phyloP scores from a whole-genome alignment of 2,888 invertebrate species.

The Serripes groenlandicus region DNA sequence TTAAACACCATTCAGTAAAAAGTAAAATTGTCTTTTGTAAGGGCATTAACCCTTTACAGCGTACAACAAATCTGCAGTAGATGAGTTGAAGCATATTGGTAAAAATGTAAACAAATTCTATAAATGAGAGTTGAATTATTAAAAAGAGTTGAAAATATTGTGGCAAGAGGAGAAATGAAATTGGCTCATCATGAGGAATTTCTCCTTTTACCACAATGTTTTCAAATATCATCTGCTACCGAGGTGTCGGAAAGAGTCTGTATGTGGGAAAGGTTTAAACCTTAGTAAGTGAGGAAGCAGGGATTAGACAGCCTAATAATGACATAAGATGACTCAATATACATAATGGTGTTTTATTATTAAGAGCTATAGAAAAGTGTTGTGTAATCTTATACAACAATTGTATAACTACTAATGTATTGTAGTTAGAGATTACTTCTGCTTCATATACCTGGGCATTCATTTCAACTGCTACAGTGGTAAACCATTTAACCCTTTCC shows the following conservation, averaged over 20 bases:
- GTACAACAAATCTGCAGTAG: too few species aligned
- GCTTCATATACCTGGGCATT: too few species aligned
- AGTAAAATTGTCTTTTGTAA: too few species aligned
- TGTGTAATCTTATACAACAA: neutral
- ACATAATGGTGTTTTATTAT: neutral
- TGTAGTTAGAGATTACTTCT: neutral
- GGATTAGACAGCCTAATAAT: neutral
- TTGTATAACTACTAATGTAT: constrained; percentile 1
- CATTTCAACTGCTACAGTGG: too few species aligned
- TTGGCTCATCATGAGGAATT: neutral
- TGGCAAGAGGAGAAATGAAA: neutral
- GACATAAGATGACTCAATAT: constrained; percentile 1
- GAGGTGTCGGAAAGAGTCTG: neutral
- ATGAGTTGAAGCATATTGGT: too few species aligned
- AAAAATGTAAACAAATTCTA: too few species aligned
- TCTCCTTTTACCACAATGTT: neutral
- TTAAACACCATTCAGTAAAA: too few species aligned
- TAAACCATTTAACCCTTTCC: too few species aligned
- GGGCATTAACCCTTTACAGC: too few species aligned
- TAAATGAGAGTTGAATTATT: too few species aligned
- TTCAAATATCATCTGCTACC: neutral
- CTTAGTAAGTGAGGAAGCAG: too few species aligned
- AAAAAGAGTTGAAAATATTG: neutral
- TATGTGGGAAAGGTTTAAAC: neutral
- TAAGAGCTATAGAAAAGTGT: neutral